Conservation (phyloP, 2,113 vertebrate species). For the Poeciliopsis prolifica region DNA sequence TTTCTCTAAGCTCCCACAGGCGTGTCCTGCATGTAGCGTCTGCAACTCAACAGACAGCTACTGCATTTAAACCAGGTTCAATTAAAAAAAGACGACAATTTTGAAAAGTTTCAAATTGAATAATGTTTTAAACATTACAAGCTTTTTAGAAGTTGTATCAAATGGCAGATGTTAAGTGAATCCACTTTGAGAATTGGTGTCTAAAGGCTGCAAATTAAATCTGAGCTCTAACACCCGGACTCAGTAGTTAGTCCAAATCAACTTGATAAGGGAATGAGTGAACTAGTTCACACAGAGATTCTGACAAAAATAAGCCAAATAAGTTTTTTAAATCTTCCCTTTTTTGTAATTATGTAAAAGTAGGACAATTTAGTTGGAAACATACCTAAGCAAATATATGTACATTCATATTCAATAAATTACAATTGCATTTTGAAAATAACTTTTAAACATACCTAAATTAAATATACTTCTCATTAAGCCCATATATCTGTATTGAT, state of each 20-base stretch:
- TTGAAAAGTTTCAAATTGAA: neutral
- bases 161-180: neutral
- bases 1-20: conserved; percentile 39
- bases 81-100: neutral
- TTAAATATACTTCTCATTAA: too few species aligned
- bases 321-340: neutral
- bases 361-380: too few species aligned
- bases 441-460: too few species aligned
- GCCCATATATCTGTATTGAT: neutral
- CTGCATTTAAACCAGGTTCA: conserved; percentile 15
- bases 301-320: neutral
- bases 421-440: too few species aligned
- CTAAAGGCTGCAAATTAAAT: conserved; percentile 21
- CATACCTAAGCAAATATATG: too few species aligned
- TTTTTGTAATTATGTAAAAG: neutral
- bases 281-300: neutral
- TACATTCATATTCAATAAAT: too few species aligned
- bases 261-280: neutral
- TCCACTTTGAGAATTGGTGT: neutral
- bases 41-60: conserved; percentile 22
- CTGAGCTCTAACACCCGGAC: neutral
- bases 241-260: neutral
- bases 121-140: neutral
- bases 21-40: conserved; percentile 55
- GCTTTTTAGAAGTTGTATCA: neutral